Conservation (phyloP, 2,113 vertebrate species). For the Romanogobio albipinnatus region DNA sequence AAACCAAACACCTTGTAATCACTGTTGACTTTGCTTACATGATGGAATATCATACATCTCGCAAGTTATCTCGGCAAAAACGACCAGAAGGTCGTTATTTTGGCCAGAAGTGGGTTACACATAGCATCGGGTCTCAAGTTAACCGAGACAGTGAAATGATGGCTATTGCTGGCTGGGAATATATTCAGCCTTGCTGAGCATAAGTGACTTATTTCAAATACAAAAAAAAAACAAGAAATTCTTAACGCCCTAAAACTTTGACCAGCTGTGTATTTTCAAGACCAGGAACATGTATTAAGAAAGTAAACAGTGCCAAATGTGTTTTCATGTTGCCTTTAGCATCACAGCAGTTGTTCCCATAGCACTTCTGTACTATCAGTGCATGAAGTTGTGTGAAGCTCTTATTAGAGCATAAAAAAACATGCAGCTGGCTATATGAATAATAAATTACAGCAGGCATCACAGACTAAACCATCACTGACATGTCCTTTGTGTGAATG, state of each 20-base stretch:
- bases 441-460: slow-evolving; percentile 34
- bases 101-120: too few relatives aligned
- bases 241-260: background rate
- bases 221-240: background rate
- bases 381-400: background rate
- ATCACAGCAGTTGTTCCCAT: background rate
- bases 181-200: background rate
- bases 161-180: too few relatives aligned
- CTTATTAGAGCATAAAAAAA: background rate
- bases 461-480: slow-evolving; percentile 38
- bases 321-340: background rate
- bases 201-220: background rate
- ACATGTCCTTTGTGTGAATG: slow-evolving; percentile 22
- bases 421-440: slow-evolving; percentile 2
- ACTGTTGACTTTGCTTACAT: too few relatives aligned
- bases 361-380: background rate
- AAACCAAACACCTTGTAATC: too few relatives aligned
- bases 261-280: background rate
- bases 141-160: too few relatives aligned
- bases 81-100: too few relatives aligned
- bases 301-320: background rate
- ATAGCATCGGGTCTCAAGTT: too few relatives aligned
- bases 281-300: background rate
- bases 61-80: too few relatives aligned
- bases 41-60: too few relatives aligned